Evolutionary conservation across 1,140 invertebrate genomes (phyloP).

Genomic region (Pissodes strobi): DNA sequence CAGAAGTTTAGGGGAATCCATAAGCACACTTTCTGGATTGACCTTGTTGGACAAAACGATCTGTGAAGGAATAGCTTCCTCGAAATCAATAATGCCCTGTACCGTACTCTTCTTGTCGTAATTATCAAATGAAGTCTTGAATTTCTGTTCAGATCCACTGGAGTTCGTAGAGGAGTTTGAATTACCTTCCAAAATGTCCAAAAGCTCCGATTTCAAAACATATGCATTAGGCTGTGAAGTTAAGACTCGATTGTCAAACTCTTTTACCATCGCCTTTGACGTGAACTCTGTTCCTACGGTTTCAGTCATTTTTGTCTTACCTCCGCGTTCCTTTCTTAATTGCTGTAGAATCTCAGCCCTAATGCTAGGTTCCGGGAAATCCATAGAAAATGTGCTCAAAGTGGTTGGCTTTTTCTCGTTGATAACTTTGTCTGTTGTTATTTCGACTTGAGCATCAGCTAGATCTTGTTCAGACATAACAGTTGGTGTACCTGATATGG

Average conservation of each 20-base stretch:
- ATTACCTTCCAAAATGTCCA: conserved; percentile 41
- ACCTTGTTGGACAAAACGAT: conserved; percentile 41
- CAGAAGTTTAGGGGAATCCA: conserved; percentile 41
- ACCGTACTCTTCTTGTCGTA: conserved; percentile 19
- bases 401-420: conserved; percentile 43
- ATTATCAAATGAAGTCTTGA: conserved; percentile 23
- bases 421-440: conserved; percentile 43
- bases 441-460: conserved; percentile 52
- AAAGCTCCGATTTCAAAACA: conserved; percentile 23
- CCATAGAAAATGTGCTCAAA: conserved; percentile 48
- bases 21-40: conserved; percentile 21
- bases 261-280: conserved; percentile 31
- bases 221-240: conserved; percentile 25
- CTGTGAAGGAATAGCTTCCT: conserved; percentile 46
- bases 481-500: conserved; percentile 49
- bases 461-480: conserved; percentile 52
- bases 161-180: conserved; percentile 29
- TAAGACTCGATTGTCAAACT: conserved; percentile 17
- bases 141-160: conserved; percentile 20
- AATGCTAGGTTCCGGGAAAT: conserved; percentile 45
- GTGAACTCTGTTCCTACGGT: conserved; percentile 32
- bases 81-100: conserved; percentile 43
- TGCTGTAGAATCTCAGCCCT: too few species aligned
- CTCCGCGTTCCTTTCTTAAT: background rate
- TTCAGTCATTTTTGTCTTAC: background rate